Conservation (phyloP, 2,113 vertebrate genomes). For the Clarias gariepinus region DNA sequence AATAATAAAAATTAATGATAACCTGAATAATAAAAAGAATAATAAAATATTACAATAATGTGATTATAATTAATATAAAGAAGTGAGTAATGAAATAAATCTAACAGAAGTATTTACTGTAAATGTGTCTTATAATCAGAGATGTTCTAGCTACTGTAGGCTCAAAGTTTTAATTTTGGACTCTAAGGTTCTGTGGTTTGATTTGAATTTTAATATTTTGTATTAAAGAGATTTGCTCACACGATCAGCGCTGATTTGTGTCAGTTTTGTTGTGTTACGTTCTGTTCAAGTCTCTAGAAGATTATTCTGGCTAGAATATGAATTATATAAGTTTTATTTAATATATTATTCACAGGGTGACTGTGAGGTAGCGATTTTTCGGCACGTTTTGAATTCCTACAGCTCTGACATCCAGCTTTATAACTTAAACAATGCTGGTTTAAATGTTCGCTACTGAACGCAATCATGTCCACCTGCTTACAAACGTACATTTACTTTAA, state of each 20-base stretch:
- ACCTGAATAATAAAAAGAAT: conserved; percentile 43
- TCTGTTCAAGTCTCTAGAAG: neutral
- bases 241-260: conserved; percentile 47
- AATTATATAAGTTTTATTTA: neutral
- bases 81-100: conserved; percentile 41
- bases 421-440: neutral
- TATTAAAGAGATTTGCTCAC: conserved; percentile 60
- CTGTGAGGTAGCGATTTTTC: neutral
- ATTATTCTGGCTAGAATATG: neutral
- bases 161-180: conserved; percentile 47
- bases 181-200: conserved; percentile 50
- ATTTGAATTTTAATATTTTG: conserved; percentile 63
- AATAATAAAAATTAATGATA: conserved; percentile 37
- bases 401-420: neutral
- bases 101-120: conserved; percentile 52
- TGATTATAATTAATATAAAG: conserved; percentile 46
- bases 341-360: neutral
- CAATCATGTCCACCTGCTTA: neutral
- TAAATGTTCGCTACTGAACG: neutral
- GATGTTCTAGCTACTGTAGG: conserved; percentile 40
- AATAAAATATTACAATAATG: conserved; percentile 35
- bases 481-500: neutral
- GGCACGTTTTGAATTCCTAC: neutral
- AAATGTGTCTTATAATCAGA: conserved; percentile 56
- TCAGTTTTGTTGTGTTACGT: neutral